Percentiles rank a stretch among this genome's conserved stretches.
Conservation (phyloP, 2,797 vertebrate genomes). For the Miichthys miiuy region DNA sequence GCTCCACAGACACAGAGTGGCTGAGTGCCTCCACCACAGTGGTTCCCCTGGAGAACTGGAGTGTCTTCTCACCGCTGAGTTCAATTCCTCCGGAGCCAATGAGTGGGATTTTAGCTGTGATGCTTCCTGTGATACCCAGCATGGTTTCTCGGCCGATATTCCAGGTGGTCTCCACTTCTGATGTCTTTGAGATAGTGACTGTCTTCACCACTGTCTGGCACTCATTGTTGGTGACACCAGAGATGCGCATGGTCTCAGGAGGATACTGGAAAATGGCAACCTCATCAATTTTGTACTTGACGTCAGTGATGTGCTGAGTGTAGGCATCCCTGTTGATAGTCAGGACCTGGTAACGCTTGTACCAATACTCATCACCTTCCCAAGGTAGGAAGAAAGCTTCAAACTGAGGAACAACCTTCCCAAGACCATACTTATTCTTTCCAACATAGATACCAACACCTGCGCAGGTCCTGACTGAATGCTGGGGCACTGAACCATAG, state of each 20-base stretch:
- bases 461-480: conserved; percentile 77
- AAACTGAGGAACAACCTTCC: conserved; percentile 82
- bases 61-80: conserved; percentile 77
- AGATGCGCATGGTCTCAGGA: conserved; percentile 84
- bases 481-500: conserved; percentile 77
- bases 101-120: conserved; percentile 83
- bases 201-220: conserved; percentile 79
- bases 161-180: conserved; percentile 82
- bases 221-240: conserved; percentile 83
- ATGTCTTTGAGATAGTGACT: conserved; percentile 82
- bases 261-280: conserved; percentile 81
- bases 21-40: conserved; percentile 77
- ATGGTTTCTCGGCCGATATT: conserved; percentile 84
- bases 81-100: conserved; percentile 78
- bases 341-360: conserved; percentile 83
- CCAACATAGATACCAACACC: conserved; percentile 80
- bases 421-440: conserved; percentile 86
- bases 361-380: conserved; percentile 86
- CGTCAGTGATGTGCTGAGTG: conserved; percentile 79
- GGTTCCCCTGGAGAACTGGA: conserved; percentile 81
- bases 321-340: conserved; percentile 82
- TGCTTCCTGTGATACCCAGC: conserved; percentile 79
- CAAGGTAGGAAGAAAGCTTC: conserved; percentile 86
- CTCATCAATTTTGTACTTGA: conserved; percentile 80
- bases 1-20: conserved; percentile 81